Evolutionary conservation across 2,113 vertebrate species (phyloP), one percentile per base, ranked within the genome.

Genomic region (Serranochromis macrocephalus): DNA sequence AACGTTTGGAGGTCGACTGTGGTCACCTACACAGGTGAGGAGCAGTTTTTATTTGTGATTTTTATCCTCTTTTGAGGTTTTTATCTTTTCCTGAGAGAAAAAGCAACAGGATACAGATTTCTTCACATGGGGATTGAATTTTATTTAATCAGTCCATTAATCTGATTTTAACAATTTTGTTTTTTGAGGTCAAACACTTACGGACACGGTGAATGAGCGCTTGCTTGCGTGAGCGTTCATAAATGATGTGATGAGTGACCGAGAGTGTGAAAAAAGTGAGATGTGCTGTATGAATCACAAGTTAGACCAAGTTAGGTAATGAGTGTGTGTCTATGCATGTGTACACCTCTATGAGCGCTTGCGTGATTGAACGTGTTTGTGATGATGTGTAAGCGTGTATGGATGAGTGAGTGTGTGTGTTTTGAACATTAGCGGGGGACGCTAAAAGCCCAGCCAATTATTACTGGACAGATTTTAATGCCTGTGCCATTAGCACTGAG

Each of bases 11-110:
- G 51, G 54, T 80, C 9, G 3, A 26, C 45, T 45, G 42, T 66
- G 11, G 58, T 90, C 86, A 91, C 91, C 86, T 83, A 54, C 90
- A 83, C 94, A 95, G 95, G 95, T 96, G 90, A 92, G 90, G 75
- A 42, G 80, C 71, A 40, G 53, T 54, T 75, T 24, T 53, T 2
- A n/a, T 38, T 31, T 31, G 7, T 33, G 13, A 55, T 16, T 53
- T 75, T 29, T 7, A n/a, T 11, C 38, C 8, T 9, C 5, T 66
- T 42, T 17, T 42, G 36, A 31, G 6, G 3, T 42, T 53, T 68
- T 24, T 8, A 57, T 4, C 33, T 58, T 80, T 89, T 71, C 21
- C 24, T 42, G 3, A 3, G 45, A 61, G 42, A 54, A 80, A 24
- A 83, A 26, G n/a, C 16, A 71, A 26, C 16, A 16, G 3, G 3